Percentiles rank a stretch among this genome's conserved stretches.
phyloP scores from a whole-genome alignment of 2,888 invertebrate genomes.

The Caenorhabditis sinica region DNA sequence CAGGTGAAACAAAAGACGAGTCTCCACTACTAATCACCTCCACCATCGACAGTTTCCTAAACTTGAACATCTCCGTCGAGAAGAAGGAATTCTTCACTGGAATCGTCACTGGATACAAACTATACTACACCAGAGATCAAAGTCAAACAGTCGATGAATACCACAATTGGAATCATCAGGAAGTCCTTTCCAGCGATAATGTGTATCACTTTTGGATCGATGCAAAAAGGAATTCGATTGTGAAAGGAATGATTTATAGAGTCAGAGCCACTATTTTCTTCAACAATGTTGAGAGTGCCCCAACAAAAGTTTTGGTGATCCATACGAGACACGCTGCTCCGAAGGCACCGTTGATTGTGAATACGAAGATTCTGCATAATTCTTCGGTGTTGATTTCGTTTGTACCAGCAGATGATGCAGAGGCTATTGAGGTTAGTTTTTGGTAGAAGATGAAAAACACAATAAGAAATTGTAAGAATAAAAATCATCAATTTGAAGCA shows the following conservation, averaged over 20 bases:
- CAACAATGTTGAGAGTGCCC: conserved; percentile 63
- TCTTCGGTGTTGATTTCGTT: conserved; percentile 69
- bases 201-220: conserved; percentile 40
- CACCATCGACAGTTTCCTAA: conserved; percentile 48
- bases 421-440: conserved; percentile 52
- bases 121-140: conserved; percentile 64
- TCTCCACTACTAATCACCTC: conserved; percentile 57
- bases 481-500: background rate
- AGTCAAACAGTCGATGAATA: conserved; percentile 52
- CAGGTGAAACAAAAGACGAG: conserved; percentile 64
- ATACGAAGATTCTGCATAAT: conserved; percentile 66
- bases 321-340: conserved; percentile 62
- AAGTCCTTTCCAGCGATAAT: conserved; percentile 46
- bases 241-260: conserved; percentile 41
- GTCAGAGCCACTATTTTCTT: conserved; percentile 62
- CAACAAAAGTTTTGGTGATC: conserved; percentile 53
- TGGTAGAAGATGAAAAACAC: background rate
- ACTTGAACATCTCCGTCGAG: conserved; percentile 41
- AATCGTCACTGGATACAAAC: conserved; percentile 60
- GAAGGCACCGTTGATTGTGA: conserved; percentile 65
- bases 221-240: conserved; percentile 3
- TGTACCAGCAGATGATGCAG: conserved; percentile 66
- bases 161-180: conserved; percentile 52
- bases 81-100: conserved; percentile 60
- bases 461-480: background rate